Evolutionary conservation across 2,797 vertebrate genomes (phyloP), one percentile per base, ranked within the genome.

Genomic region (Phrynocephalus vlangalii): DNA sequence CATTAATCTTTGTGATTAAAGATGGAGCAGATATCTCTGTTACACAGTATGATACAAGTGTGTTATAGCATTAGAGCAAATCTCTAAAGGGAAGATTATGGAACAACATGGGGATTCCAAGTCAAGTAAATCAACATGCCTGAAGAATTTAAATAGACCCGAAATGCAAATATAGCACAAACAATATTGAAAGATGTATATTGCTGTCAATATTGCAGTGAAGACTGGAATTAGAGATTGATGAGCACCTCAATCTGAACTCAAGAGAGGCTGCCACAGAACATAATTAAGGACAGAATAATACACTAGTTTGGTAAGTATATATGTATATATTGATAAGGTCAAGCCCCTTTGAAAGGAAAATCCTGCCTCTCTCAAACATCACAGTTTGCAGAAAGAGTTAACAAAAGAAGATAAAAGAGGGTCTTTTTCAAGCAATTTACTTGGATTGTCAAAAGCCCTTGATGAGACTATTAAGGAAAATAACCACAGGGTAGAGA

Each of bases 401-500:
- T 86, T 92, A 93, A 92, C 75, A 82, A 89, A 91, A 86, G 0
- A 79, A 30, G 85, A 87, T 85, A 87, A 73, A 86, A 60, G 70
- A 8, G 50, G 88, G 84, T 86, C 76, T 80, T 26, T 85, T 80
- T 84, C 82, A 83, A 83, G 86, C 79, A 90, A 94, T 85, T 94
- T 89, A 82, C 50, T 88, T 70, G n/a, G 20, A 87, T 92, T 91
- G 67, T 92, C 90, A 91, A 93, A 94, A 93, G 80, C 77, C 75
- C 38, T 56, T 89, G 92, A 87, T 90, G 75, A 91, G 92, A 89
- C 91, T 89, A 91, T 93, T 94, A 94, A 78, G 82, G 67, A 93
- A 95, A 94, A 94, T 92, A 94, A 89, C 83, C 73, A 91, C 16
- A 67, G 84, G 68, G 63, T 93, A 93, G 75, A 91, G 88, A 91